Conservation (phyloP, 2,888 invertebrate species). For the Glaucopsyche alexis region DNA sequence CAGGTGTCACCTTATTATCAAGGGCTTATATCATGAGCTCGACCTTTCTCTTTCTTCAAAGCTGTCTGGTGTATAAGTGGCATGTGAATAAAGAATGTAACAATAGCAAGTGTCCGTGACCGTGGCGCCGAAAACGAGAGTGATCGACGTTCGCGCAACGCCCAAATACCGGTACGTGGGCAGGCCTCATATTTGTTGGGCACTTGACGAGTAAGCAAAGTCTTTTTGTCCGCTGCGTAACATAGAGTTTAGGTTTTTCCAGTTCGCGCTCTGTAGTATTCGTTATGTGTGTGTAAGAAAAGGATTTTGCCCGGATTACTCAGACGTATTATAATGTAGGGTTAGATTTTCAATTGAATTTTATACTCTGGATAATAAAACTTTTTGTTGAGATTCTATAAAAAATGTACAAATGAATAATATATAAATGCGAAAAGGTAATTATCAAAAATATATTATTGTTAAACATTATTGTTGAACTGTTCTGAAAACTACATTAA, state of each 20-base stretch:
- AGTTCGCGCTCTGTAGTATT: background rate
- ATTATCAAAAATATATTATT: background rate
- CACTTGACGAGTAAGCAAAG: background rate
- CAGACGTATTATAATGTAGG: no score
- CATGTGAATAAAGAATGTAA: constrained; percentile 41
- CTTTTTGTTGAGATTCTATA: no score
- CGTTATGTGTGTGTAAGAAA: no score
- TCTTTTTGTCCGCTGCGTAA: background rate
- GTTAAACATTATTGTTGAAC: no score
- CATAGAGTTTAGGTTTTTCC: background rate
- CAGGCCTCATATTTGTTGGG: constrained; percentile 31
- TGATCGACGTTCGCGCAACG: constrained; percentile 50
- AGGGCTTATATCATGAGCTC: background rate
- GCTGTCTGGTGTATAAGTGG: constrained; percentile 2
- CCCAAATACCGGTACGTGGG: constrained; percentile 33
- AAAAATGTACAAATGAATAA: no score
- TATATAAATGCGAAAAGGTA: no score
- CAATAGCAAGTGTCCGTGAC: constrained; percentile 61
- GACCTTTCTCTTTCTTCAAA: constrained; percentile 8
- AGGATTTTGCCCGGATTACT: no score
- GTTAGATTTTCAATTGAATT: no score
- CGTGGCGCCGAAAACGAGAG: constrained; percentile 68
- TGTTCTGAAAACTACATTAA: background rate
- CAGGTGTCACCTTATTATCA: background rate
- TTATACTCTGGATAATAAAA: no score